These are phyloP conservation scores for Clivina fossor DNA, from an alignment of 2,888 invertebrate genomes.

Conservation along the genomic window DNA sequence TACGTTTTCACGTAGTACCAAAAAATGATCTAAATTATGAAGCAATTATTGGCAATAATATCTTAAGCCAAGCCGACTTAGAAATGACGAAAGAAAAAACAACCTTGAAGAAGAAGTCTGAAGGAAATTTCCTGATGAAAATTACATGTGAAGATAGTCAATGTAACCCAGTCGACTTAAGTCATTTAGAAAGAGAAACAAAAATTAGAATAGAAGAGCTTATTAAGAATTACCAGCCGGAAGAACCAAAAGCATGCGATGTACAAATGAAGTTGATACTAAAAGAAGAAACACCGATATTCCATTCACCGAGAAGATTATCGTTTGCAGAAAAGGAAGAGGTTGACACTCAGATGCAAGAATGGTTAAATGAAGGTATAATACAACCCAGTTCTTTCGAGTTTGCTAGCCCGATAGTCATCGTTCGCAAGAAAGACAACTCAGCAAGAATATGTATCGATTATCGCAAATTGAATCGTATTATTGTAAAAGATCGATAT, in stretches of 20 bases:
- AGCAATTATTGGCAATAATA: no score
- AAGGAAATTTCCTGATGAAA: no score
- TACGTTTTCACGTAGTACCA: no score
- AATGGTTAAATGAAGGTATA: slow-evolving; percentile 37
- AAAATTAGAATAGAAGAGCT: neutral
- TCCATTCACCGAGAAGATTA: slow-evolving; percentile 36
- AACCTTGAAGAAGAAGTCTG: no score
- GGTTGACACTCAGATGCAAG: slow-evolving; percentile 37
- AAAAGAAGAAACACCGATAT: slow-evolving; percentile 37
- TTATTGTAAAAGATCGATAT: slow-evolving; percentile 38
- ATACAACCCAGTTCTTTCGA: slow-evolving; percentile 37
- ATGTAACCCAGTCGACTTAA: no score
- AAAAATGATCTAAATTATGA: no score
- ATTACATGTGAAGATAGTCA: no score
- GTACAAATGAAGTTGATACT: slow-evolving; percentile 7
- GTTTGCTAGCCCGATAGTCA: slow-evolving; percentile 40
- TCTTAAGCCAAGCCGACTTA: no score
- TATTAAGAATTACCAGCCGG: neutral
- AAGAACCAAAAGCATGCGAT: neutral
- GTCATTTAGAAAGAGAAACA: no score
- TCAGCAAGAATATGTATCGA: slow-evolving; percentile 40
- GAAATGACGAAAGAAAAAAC: no score
- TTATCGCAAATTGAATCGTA: slow-evolving; percentile 39
- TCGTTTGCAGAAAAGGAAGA: slow-evolving; percentile 33
- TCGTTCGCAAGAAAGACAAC: slow-evolving; percentile 39